A percentile compares a stretch with the other conserved stretches of the same genome.
Conservation (phyloP, 64 coral and sea anemone species). For the Stichodactyla helianthus region DNA sequence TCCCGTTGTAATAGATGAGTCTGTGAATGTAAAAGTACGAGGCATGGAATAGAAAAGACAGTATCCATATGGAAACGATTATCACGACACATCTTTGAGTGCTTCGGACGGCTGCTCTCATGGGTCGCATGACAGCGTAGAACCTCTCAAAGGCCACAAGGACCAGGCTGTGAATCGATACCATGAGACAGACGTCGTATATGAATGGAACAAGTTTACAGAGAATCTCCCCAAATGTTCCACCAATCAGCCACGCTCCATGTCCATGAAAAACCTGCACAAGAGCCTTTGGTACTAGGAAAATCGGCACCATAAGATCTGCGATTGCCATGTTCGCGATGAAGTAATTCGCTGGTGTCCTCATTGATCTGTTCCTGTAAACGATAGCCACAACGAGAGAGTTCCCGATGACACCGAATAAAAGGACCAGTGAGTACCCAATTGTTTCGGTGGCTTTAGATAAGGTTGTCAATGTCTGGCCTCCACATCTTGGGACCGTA, state of each 20-base stretch:
- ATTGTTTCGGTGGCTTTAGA: not conserved
- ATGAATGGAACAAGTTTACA: constrained; percentile 47
- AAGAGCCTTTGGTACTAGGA: constrained; percentile 29
- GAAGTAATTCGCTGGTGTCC: constrained; percentile 54
- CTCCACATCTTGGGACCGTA: not conserved
- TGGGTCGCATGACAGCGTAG: constrained; percentile 62
- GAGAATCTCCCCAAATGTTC: constrained; percentile 18
- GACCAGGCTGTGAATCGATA: constrained; percentile 72
- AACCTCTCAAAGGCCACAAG: constrained; percentile 60
- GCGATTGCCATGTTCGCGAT: constrained; percentile 73
- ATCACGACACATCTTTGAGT: not conserved
- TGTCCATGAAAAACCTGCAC: constrained; percentile 24
- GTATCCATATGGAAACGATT: constrained; percentile 1
- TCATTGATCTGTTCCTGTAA: constrained; percentile 35
- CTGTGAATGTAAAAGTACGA: not conserved
- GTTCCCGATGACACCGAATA: constrained; percentile 54
- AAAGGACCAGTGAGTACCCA: not conserved
- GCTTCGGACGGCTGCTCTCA: constrained; percentile 26
- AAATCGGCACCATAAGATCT: constrained; percentile 61
- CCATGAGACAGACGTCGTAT: constrained; percentile 48
- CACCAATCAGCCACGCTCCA: constrained; percentile 40
- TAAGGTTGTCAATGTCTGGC: not conserved
- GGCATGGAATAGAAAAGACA: not conserved
- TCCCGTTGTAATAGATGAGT: not conserved
- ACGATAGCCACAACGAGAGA: constrained; percentile 46